Percentiles rank a stretch among this genome's conserved stretches.
These are phyloP conservation scores for Eutolmus rufibarbis DNA, from an alignment of 2,888 invertebrate species.

Conservation along the genomic window DNA sequence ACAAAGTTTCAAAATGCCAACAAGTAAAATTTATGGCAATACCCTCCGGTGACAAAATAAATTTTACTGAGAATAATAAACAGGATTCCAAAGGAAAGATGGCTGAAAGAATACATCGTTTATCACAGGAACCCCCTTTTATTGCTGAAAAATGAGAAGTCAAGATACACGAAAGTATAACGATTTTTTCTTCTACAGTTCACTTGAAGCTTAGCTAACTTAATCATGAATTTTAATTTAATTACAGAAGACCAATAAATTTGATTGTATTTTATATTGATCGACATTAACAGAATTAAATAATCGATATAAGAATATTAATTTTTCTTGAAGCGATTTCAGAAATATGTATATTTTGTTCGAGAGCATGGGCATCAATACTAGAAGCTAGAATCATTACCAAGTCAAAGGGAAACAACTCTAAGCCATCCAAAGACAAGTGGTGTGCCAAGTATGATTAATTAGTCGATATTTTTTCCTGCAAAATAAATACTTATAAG, in stretches of 20 bases:
- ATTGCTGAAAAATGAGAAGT: not conserved
- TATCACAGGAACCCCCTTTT: not conserved
- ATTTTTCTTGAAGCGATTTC: not conserved
- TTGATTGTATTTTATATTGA: too few species aligned
- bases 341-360: not conserved
- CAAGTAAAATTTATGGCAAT: not conserved
- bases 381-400: too few species aligned
- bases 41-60: not conserved
- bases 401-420: too few species aligned
- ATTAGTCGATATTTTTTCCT: too few species aligned
- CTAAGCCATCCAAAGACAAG: too few species aligned
- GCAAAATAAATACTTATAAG: too few species aligned
- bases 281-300: too few species aligned
- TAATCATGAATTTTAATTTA: not conserved
- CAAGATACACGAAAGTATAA: not conserved
- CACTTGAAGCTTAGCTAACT: not conserved
- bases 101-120: not conserved
- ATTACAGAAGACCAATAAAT: not conserved
- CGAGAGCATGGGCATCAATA: too few species aligned
- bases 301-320: not conserved
- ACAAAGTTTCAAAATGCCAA: not conserved
- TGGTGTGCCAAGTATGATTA: too few species aligned
- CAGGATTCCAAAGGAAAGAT: not conserved
- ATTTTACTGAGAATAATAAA: not conserved
- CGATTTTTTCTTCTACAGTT: not conserved